Conservation (phyloP, 2,797 vertebrate species). For the Lacerta bilineata region DNA sequence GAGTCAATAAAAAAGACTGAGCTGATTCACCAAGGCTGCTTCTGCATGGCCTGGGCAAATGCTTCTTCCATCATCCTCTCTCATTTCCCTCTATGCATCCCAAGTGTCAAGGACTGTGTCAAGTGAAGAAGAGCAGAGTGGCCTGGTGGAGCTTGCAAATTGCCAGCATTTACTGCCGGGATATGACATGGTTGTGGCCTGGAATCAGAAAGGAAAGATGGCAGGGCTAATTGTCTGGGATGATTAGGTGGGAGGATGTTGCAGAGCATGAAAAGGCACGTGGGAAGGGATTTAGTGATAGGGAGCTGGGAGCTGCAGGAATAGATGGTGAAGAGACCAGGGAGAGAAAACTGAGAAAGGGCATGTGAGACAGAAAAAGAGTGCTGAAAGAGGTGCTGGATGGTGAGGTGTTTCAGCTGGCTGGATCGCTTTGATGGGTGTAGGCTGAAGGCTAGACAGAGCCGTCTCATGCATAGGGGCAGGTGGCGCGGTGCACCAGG, state of each 20-base stretch:
- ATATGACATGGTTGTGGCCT: background rate
- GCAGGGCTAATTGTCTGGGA: background rate
- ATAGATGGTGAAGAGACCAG: background rate
- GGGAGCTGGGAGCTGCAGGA: background rate
- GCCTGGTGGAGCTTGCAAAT: background rate
- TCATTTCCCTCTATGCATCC: background rate
- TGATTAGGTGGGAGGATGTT: background rate
- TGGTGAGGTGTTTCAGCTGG: background rate
- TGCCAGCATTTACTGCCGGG: slow-evolving; percentile 16
- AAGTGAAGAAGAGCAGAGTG: background rate
- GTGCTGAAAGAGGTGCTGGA: too few relatives aligned
- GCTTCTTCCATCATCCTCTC: background rate
- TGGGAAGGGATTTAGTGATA: too few relatives aligned
- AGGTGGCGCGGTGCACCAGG: too few relatives aligned
- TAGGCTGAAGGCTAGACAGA: background rate
- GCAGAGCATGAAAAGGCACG: too few relatives aligned
- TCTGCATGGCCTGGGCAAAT: background rate
- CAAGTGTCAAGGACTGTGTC: background rate
- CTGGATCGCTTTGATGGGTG: background rate
- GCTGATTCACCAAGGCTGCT: background rate
- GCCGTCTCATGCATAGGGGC: too few relatives aligned
- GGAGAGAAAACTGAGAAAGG: background rate
- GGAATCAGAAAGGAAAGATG: background rate
- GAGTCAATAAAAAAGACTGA: background rate
- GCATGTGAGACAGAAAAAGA: background rate